Evolutionary conservation across 1,140 invertebrate genomes (phyloP).

Genomic region (Bombus cullumanus): DNA sequence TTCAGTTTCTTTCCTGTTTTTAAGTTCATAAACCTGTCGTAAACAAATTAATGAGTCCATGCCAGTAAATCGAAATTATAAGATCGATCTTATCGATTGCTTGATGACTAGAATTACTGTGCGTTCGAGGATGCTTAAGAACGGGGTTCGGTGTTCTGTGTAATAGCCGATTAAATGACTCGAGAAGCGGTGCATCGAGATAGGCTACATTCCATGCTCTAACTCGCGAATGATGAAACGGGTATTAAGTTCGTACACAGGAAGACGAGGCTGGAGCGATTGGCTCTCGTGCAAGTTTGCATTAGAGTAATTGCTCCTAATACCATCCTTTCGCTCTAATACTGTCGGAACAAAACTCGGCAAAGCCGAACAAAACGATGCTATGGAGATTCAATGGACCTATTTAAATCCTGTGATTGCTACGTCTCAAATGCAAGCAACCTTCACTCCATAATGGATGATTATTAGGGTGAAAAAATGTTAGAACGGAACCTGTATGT

Average conservation of each 20-base stretch:
- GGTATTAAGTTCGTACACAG: background rate
- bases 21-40: background rate
- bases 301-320: background rate
- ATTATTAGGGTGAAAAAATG: background rate
- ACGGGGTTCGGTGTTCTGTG: background rate
- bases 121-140: background rate
- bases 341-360: no score
- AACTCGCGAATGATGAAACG: background rate
- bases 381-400: background rate
- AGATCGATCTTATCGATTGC: background rate
- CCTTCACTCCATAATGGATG: background rate
- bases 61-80: background rate
- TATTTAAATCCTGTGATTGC: background rate
- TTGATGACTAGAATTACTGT: background rate
- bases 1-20: no score
- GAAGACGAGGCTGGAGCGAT: background rate
- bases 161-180: slow-evolving; percentile 15
- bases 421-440: no score
- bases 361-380: no score
- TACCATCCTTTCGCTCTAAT: background rate
- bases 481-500: background rate
- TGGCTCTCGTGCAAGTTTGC: background rate
- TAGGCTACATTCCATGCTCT: background rate
- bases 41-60: background rate
- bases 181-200: background rate